phyloP scores from a whole-genome alignment of 2,888 invertebrate species.

The Cotesia congregata region DNA sequence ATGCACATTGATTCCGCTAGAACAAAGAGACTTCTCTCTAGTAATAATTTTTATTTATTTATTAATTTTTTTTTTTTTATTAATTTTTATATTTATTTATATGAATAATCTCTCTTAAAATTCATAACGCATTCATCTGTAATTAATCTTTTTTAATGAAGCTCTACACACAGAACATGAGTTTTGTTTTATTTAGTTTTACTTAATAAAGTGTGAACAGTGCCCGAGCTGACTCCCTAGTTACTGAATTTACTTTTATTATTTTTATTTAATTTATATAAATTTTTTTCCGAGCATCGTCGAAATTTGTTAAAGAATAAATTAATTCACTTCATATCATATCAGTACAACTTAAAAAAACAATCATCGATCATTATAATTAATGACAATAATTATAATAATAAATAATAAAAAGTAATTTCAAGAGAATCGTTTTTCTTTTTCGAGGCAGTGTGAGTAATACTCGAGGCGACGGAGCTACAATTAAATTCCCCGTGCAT shows the following conservation, averaged over 20 bases:
- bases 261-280: neutral
- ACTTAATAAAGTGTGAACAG: constrained; percentile 28
- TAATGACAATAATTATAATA: neutral
- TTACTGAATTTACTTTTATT: neutral
- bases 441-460: constrained; percentile 40
- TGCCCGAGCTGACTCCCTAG: constrained; percentile 26
- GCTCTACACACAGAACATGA: constrained; percentile 44
- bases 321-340: neutral
- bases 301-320: neutral
- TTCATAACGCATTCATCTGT: constrained; percentile 17
- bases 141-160: constrained; percentile 21
- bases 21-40: constrained; percentile 23
- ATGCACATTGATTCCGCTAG: constrained; percentile 10
- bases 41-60: constrained; percentile 32
- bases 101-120: constrained; percentile 11
- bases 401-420: neutral
- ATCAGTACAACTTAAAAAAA: neutral
- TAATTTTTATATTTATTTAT: constrained; percentile 9
- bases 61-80: constrained; percentile 9
- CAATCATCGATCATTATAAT: constrained; percentile 2
- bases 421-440: constrained; percentile 23
- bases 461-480: constrained; percentile 35
- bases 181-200: neutral
- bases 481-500: constrained; percentile 26
- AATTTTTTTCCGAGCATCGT: constrained; percentile 1